Evolutionary conservation across 2,113 vertebrate species (phyloP).

Genomic region (Okapia johnstoni): DNA sequence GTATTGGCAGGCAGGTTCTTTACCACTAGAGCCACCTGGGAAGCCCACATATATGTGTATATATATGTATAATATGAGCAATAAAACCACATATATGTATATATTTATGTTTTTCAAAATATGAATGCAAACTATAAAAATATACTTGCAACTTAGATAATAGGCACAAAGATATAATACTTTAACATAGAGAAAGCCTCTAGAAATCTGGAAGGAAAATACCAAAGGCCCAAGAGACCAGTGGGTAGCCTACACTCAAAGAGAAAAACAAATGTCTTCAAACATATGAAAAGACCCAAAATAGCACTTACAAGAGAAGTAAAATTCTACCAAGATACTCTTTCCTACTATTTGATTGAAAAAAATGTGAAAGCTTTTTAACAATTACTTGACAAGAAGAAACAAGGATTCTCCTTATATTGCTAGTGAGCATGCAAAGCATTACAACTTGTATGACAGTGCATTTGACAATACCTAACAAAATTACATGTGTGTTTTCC

Average conservation of each 20-base stretch:
- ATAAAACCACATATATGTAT: background rate
- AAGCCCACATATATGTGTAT: background rate
- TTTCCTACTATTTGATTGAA: background rate
- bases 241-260: background rate
- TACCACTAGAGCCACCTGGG: background rate
- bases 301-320: background rate
- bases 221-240: background rate
- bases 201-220: conserved; percentile 14
- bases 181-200: background rate
- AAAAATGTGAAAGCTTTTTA: background rate
- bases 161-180: background rate
- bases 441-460: background rate
- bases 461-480: background rate
- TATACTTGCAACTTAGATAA: background rate
- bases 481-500: background rate
- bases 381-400: background rate
- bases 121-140: background rate
- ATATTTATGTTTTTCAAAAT: background rate
- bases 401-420: background rate
- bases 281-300: background rate
- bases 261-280: background rate
- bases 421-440: background rate
- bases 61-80: background rate
- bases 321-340: background rate
- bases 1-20: background rate